phyloP scores from a whole-genome alignment of 1,140 invertebrate species.

The Belonocnema kinseyi region DNA sequence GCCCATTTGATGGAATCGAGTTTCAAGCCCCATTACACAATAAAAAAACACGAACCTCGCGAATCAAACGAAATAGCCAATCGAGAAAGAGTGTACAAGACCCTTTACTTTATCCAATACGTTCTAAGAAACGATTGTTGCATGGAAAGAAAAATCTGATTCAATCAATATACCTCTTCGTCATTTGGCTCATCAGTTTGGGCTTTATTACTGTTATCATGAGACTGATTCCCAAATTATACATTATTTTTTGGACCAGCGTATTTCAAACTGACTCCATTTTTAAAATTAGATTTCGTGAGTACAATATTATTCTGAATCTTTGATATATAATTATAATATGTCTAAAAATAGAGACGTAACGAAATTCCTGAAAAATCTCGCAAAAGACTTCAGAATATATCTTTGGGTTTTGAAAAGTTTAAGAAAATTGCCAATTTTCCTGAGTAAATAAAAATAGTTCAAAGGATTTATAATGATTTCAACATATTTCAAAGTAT shows the following conservation, averaged over 20 bases:
- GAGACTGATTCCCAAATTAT: background rate
- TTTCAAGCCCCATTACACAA: slow-evolving; percentile 25
- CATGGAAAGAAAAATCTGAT: background rate
- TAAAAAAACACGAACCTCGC: background rate
- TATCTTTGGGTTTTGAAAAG: too few species aligned
- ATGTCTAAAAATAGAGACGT: too few species aligned
- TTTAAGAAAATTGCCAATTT: too few species aligned
- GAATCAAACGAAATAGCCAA: slow-evolving; percentile 17
- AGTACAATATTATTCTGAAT: too few species aligned
- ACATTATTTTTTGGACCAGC: background rate
- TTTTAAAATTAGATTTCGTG: too few species aligned
- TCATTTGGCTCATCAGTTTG: background rate
- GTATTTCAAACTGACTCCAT: background rate
- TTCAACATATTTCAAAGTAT: too few species aligned
- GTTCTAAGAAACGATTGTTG: slow-evolving; percentile 12
- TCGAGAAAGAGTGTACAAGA: background rate
- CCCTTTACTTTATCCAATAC: slow-evolving; percentile 13
- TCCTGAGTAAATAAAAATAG: too few species aligned
- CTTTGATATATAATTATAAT: too few species aligned
- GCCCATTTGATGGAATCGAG: slow-evolving; percentile 17
- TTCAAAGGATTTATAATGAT: too few species aligned
- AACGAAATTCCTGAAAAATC: too few species aligned
- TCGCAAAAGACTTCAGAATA: too few species aligned
- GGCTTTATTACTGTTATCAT: slow-evolving; percentile 7
- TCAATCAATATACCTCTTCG: background rate